Evolutionary conservation across 2,113 vertebrate species (phyloP).

Genomic region (Nyctereutes procyonoides): DNA sequence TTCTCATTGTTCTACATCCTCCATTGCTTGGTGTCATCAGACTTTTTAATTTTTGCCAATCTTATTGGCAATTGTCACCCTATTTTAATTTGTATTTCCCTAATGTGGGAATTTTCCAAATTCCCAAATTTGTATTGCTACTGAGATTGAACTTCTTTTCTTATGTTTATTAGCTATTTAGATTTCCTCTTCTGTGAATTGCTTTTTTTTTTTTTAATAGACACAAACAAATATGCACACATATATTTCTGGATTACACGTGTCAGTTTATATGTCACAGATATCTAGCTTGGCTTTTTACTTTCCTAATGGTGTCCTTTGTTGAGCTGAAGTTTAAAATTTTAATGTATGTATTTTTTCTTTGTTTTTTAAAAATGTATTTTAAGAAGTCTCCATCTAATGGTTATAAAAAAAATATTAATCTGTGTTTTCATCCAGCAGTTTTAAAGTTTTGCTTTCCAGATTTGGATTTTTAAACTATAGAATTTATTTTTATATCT

Average conservation of each 20-base stretch:
- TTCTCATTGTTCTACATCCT: background rate
- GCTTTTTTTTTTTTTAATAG: background rate
- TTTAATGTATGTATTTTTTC: background rate
- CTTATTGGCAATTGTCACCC: background rate
- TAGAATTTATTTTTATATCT: background rate
- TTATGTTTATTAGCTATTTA: background rate
- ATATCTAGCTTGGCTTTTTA: background rate
- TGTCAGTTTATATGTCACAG: background rate
- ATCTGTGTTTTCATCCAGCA: background rate
- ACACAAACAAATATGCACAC: background rate
- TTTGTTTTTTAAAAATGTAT: background rate
- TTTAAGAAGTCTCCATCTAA: background rate
- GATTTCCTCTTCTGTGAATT: background rate
- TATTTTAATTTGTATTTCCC: constrained; percentile 30
- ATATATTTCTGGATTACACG: background rate
- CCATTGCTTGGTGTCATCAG: background rate
- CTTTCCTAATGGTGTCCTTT: background rate
- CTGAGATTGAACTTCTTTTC: constrained; percentile 5
- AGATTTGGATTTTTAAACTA: background rate
- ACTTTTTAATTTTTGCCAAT: background rate
- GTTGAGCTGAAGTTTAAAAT: background rate
- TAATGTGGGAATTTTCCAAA: background rate
- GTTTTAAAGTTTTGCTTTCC: background rate
- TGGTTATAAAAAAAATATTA: background rate
- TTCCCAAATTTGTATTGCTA: background rate